Evolutionary conservation across 2,113 vertebrate genomes (phyloP).

Genomic region (Acanthochromis polyacanthus): DNA sequence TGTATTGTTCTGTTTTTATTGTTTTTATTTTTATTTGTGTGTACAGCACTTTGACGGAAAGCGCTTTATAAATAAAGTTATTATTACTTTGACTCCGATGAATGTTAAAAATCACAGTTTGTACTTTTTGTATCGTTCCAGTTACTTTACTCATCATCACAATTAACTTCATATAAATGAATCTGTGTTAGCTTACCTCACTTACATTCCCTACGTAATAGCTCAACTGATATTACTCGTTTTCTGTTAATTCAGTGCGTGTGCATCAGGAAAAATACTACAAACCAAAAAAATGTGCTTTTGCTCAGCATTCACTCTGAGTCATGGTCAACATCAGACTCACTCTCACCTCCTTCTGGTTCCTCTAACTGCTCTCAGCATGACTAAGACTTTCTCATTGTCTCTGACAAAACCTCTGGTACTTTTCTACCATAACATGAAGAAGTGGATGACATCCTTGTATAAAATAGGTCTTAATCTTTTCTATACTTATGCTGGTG

Average conservation of each 20-base stretch:
- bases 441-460: not conserved
- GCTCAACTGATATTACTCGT: not conserved
- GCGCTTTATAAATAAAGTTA: too few species aligned
- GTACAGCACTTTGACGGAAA: too few species aligned
- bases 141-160: not conserved
- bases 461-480: not conserved
- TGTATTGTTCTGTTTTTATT: too few species aligned
- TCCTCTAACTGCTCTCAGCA: conserved; percentile 22
- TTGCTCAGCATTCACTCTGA: not conserved
- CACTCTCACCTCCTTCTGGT: conserved; percentile 14
- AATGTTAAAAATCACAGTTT: not conserved
- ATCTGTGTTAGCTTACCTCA: too few species aligned
- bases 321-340: not conserved
- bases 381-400: conserved; percentile 36
- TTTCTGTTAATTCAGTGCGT: not conserved
- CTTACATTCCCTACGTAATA: too few species aligned
- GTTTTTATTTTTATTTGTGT: too few species aligned
- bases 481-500: too few species aligned
- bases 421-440: not conserved
- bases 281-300: not conserved
- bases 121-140: too few species aligned
- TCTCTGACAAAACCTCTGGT: not conserved
- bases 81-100: not conserved
- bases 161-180: not conserved
- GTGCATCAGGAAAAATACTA: too few species aligned